Percentiles rank a stretch among this genome's conserved stretches.
phyloP scores from a whole-genome alignment of 2,797 vertebrate genomes.

The Phyllotis vaccarum region DNA sequence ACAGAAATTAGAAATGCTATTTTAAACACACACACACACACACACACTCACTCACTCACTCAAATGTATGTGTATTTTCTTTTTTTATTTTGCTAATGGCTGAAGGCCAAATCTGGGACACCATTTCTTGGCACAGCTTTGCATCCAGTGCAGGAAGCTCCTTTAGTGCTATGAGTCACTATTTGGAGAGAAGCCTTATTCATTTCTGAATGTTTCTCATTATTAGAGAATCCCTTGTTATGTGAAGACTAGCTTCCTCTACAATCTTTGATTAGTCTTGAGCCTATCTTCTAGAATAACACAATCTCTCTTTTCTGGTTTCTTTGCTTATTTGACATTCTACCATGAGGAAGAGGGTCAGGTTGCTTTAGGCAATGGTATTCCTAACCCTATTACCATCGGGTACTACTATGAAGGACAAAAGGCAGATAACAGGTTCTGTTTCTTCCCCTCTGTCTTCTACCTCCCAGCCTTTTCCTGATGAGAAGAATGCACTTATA shows the following conservation, averaged over 20 bases:
- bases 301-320: background rate
- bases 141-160: background rate
- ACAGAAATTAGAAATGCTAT: background rate
- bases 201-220: background rate
- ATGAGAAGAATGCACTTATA: background rate
- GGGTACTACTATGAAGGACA: background rate
- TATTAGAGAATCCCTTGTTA: slow-evolving; percentile 27
- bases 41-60: background rate
- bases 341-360: background rate
- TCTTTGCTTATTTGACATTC: slow-evolving; percentile 28
- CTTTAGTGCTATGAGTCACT: background rate
- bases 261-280: background rate
- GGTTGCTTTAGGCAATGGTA: slow-evolving; percentile 20
- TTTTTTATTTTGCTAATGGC: background rate
- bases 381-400: background rate
- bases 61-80: background rate
- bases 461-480: background rate
- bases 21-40: background rate
- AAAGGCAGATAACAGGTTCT: background rate
- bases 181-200: background rate
- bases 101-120: background rate
- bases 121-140: background rate
- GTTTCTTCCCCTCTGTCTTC: background rate
- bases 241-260: background rate
- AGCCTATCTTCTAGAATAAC: background rate